A percentile compares a stretch with the other conserved stretches of the same genome.
Conservation (phyloP, 2,888 invertebrate species). For the Agriopis aurantiaria region DNA sequence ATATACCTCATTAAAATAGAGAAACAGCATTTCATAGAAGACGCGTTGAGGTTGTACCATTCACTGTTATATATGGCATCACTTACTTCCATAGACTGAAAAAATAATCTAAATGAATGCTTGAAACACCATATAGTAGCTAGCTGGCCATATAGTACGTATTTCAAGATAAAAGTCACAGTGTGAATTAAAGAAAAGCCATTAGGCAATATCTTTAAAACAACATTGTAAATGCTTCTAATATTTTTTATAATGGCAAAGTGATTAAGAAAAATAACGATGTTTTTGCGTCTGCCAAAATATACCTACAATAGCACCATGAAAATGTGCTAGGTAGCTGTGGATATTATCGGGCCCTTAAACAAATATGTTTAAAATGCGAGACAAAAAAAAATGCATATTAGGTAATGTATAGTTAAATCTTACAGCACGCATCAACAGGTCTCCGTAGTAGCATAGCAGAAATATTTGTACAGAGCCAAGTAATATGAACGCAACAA, state of each 20-base stretch:
- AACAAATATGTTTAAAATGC: not conserved
- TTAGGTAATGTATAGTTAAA: not conserved
- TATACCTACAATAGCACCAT: too few relatives aligned
- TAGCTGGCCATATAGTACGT: too few relatives aligned
- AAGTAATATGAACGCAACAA: slow-evolving; percentile 56
- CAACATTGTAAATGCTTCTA: too few relatives aligned
- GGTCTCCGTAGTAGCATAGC: slow-evolving; percentile 67
- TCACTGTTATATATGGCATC: slow-evolving; percentile 61
- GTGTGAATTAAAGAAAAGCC: too few relatives aligned
- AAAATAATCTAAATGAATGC: slow-evolving; percentile 20
- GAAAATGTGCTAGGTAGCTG: too few relatives aligned
- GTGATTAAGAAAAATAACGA: too few relatives aligned
- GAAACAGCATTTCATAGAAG: slow-evolving; percentile 59
- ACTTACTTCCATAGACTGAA: slow-evolving; percentile 61
- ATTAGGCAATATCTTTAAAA: too few relatives aligned
- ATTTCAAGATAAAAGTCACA: too few relatives aligned
- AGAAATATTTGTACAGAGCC: slow-evolving; percentile 65
- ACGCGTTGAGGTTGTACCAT: slow-evolving; percentile 60
- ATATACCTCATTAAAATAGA: slow-evolving; percentile 61
- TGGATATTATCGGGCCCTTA: too few relatives aligned
- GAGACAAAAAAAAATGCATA: not conserved
- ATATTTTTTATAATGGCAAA: too few relatives aligned
- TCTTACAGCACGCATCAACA: slow-evolving; percentile 63
- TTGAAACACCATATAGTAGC: not conserved
- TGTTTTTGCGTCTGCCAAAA: too few relatives aligned